Base-by-base conservation (phyloP, 2,888 invertebrate genomes). In the Diarsia mendica region DNA sequence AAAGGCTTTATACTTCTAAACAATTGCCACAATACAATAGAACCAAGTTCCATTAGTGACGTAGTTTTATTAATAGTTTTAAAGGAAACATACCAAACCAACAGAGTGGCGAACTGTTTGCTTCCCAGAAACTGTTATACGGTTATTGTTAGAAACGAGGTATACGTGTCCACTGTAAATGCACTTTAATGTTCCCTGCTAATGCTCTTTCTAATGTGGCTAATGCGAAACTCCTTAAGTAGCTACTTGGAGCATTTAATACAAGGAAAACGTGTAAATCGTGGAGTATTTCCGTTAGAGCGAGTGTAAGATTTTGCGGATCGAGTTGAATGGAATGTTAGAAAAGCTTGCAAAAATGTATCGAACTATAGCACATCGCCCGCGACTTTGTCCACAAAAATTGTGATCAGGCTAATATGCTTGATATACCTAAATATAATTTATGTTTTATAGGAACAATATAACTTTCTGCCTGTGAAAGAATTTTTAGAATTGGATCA, bases 81-180 rank as follows among this genome's bases (percentile, higher is more conserved):
- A 58, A 74, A 83, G 71, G 69, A 74, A 81, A 63, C 85, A 72
- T 53, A 44, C 39, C 23, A 53, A 46, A 44, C 39, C 23, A 53
- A 46, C 73, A 60, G 49, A 75, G 70, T 69, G 51, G 72, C 39
- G n/a, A 15, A 72, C 63, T 55, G 58, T 69, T 44, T 23, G 44
- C 68, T 83, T 81, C 72, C 39, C 9, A 77, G 82, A 73, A 76
- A 63, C 65, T 72, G n/a, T 74, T 81, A 55, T 51, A 74, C 77
- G 63, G 46, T 82, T 77, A 83, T 83, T 85, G 83, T 82, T 85
- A 83, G 78, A 58, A 75, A 83, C 82, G 82, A 67, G 63, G 46
- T 46, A 65, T 82, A 83, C 82, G 72, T 85, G 83, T 82, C 72
- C 74, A 67, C 74, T 74, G 66, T 74, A 76, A 85, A 82, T 82